Evolutionary conservation across 2,113 vertebrate species (phyloP), one percentile per base, ranked within the genome.

Genomic region (Ploceus nigricollis): DNA sequence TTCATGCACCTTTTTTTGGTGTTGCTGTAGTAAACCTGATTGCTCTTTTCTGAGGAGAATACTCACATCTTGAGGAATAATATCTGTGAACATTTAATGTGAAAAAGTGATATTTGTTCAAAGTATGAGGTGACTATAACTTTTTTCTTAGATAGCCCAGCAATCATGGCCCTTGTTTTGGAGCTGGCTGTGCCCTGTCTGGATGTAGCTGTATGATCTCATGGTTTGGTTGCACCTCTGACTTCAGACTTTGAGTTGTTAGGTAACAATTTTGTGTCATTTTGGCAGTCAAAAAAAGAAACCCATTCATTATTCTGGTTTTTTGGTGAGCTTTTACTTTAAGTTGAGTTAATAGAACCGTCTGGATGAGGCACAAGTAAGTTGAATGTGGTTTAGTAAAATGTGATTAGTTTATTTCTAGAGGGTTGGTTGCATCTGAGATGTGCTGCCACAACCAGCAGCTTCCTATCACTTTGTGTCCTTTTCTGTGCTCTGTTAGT

Each of bases 11-110:
- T 51, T 40, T 9, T 9, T 30, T 6, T 33, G 7, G 12, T 44
- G n/a, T 22, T 56, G 13, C 23, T 79, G 23, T 9, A 15, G 5
- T 22, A 47, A 53, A 40, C 11, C 45, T 47, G 17, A 12, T 25
- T 50, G 27, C 1, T 48, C 14, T 44, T 31, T 27, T 18, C 23
- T 22, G 20, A 47, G 33, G 61, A 51, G 37, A 72, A 20, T 35
- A 13, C 21, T 80, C 47, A 15, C 21, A 18, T 78, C 37, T 47
- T 42, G 30, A 73, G 40, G 40, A 54, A 31, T 24, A 56, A 10
- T 11, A 40, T 3, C 25, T 0, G 0, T 30, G 25, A 30, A 44
- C 58, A 58, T 21, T 65, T 60, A 16, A 73, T 45, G 28, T 27
- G 30, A 50, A 44, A 15, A 45, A n/a, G 19, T 44, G 13, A 2